Base-by-base conservation (phyloP, 2,797 vertebrate species). In the Poeciliopsis turneri region DNA sequence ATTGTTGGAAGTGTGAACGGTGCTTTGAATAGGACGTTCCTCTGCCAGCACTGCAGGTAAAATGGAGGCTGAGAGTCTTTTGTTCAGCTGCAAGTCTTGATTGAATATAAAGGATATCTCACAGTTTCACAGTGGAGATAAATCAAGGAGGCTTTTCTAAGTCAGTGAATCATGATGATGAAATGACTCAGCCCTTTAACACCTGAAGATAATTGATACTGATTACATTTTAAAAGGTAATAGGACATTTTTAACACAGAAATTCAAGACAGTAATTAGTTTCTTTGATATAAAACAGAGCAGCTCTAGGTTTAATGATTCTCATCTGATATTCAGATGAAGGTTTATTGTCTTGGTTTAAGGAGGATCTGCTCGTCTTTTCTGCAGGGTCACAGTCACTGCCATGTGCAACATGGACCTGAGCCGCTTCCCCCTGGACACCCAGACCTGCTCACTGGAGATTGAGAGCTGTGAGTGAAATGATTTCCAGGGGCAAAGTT, bases 391-490 rank as follows among this genome's bases (percentile, higher is more conserved):
- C 68, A 99, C 98, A 1, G 98, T 99, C 86, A 99, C 98, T 0
- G 97, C 98, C 9, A 99, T 99, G 97, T 99, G 98, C 92, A 99
- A 99, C 92, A 99, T 99, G 98, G 98, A 99, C 93, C 97, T 99
- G 69, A 99, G 98, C 83, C 96, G 97, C 36, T 99, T 99, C 88
- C 98, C 98, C 1, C 93, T 99, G 93, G 98, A 99, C 92, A 99
- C 98, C 0, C 98, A 99, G 82, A 99, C 97, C 0, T 99, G 98
- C 87, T 99, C 98, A 0, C 92, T 99, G 75, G 98, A 99, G 94
- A 99, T 99, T 36, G 98, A 99, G 94, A 99, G 98, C 94, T 99
- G 98, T 99, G 95, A 97, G 98, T 97, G 91, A 45, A 80, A 30
- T 78, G 0, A 15, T 64, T 8, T 64, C 15, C 4, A 16, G 57